Percentiles rank a stretch among this genome's conserved stretches.
Conservation (phyloP, 2,888 invertebrate genomes). For the Notodonta dromedarius region DNA sequence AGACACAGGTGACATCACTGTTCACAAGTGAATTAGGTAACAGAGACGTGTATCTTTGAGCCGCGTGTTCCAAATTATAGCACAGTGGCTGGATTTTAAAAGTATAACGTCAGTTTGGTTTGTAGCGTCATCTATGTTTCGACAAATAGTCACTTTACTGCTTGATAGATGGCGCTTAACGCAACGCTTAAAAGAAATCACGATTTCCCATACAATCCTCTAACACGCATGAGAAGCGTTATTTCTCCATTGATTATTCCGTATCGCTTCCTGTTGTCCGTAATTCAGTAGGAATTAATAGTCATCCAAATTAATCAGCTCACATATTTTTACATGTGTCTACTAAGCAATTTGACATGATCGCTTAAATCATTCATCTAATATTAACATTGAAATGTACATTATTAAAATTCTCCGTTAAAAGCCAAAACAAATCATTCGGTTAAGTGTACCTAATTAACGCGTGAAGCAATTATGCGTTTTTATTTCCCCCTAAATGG, state of each 20-base stretch:
- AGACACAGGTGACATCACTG: constrained; percentile 50
- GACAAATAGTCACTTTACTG: too few species aligned
- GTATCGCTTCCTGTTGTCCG: too few species aligned
- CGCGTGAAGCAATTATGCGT: constrained; percentile 23
- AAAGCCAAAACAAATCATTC: background rate
- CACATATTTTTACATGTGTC: too few species aligned
- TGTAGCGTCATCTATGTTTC: too few species aligned
- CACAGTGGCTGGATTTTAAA: background rate
- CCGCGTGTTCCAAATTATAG: constrained; percentile 21
- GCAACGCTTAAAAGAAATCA: background rate
- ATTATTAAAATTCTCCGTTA: background rate
- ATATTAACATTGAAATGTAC: background rate
- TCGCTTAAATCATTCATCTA: too few species aligned
- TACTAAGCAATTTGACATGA: too few species aligned
- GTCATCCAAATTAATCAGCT: too few species aligned
- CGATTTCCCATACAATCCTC: background rate
- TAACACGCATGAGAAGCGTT: too few species aligned
- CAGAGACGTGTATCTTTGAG: constrained; percentile 15
- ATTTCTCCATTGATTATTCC: too few species aligned
- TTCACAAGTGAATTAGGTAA: constrained; percentile 40
- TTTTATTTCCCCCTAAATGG: constrained; percentile 17
- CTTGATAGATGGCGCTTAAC: background rate
- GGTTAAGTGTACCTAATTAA: constrained; percentile 3
- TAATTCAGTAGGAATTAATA: too few species aligned
- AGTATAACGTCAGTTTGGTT: too few species aligned